Conservation (phyloP, 2,113 vertebrate species). For the Pseudopodoces humilis region DNA sequence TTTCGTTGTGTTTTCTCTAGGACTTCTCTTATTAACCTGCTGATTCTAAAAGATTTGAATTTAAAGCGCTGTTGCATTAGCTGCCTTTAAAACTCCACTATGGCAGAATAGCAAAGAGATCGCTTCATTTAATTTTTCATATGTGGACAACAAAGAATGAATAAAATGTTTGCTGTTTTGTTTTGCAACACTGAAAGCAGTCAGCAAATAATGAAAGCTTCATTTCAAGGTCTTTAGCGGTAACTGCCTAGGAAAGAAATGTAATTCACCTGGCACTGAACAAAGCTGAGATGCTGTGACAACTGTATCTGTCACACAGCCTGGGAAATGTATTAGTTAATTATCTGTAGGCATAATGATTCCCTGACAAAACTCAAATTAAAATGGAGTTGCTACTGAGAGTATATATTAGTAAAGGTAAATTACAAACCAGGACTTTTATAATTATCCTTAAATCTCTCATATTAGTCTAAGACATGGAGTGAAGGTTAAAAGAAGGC, state of each 20-base stretch:
- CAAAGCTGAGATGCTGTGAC: not conserved
- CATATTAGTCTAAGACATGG: not conserved
- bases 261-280: slow-evolving; percentile 28
- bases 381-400: not conserved
- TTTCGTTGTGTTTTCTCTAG: not conserved
- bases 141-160: not conserved
- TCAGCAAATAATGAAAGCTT: slow-evolving; percentile 26
- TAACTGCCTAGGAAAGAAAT: slow-evolving; percentile 18
- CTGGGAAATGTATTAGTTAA: slow-evolving; percentile 32
- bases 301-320: not conserved
- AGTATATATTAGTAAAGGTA: not conserved
- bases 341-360: slow-evolving; percentile 26
- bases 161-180: not conserved
- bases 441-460: not conserved
- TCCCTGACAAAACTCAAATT: slow-evolving; percentile 12
- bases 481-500: slow-evolving; percentile 20
- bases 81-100: not conserved
- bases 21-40: not conserved
- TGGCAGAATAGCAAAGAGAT: not conserved
- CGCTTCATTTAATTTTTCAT: not conserved
- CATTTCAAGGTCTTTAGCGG: slow-evolving; percentile 6
- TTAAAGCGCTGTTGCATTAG: not conserved
- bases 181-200: not conserved
- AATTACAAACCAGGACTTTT: not conserved
- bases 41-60: not conserved